These are phyloP conservation scores for Lagorchestes hirsutus DNA, from an alignment of 2,797 vertebrate species.

Conservation along the genomic window DNA sequence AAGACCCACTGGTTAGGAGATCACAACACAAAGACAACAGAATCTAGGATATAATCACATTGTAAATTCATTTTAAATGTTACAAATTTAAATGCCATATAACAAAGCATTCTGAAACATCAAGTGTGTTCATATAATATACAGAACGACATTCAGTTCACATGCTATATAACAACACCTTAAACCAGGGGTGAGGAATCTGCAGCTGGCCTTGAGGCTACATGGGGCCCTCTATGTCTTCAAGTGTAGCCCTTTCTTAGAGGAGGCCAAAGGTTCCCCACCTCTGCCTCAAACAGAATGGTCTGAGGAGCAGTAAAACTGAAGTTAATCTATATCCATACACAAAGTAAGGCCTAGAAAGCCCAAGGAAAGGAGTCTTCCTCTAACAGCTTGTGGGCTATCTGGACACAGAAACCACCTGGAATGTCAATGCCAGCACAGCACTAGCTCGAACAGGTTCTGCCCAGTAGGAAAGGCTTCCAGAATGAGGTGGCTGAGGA, in stretches of 20 bases:
- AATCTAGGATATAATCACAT: conserved; percentile 1
- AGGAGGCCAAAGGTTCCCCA: too few species aligned
- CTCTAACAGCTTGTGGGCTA: background rate
- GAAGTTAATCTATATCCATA: background rate
- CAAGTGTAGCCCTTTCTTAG: too few species aligned
- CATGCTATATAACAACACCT: background rate
- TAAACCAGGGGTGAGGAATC: too few species aligned
- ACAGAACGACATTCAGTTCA: background rate
- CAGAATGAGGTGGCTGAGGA: background rate
- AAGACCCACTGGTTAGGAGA: conserved; percentile 17
- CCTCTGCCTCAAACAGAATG: background rate
- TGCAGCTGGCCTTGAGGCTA: too few species aligned
- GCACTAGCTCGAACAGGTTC: background rate
- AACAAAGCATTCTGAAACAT: background rate
- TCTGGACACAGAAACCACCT: background rate
- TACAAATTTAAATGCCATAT: conserved; percentile 20
- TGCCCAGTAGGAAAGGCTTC: background rate
- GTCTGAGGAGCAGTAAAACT: background rate
- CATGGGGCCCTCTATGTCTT: too few species aligned
- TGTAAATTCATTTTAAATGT: conserved; percentile 39
- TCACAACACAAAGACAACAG: conserved; percentile 23
- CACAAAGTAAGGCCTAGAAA: background rate
- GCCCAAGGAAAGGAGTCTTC: background rate
- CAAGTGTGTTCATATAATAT: background rate
- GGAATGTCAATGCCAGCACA: background rate